These are phyloP conservation scores for Lates calcarifer DNA, from an alignment of 2,113 vertebrate genomes.

Conservation along the genomic window DNA sequence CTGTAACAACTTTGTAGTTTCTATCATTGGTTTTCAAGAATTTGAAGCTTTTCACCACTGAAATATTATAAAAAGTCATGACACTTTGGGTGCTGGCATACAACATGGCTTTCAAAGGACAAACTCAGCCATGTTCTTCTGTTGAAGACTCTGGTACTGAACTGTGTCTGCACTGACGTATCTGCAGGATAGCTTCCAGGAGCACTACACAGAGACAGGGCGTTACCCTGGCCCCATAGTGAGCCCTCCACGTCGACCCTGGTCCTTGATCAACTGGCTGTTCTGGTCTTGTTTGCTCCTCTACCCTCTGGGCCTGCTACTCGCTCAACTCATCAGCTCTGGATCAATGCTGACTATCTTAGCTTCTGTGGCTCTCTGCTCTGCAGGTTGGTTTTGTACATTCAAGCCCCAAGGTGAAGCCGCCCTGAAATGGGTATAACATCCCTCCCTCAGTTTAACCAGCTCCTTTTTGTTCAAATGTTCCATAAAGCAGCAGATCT, in stretches of 20 bases:
- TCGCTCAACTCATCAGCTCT: constrained; percentile 86
- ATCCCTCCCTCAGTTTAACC: constrained; percentile 51
- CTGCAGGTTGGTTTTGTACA: constrained; percentile 88
- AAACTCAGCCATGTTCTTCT: background rate
- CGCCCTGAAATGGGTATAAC: background rate
- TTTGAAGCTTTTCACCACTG: too few relatives aligned
- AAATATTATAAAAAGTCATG: background rate
- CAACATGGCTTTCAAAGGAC: background rate
- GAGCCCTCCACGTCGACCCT: constrained; percentile 84
- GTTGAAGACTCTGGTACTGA: background rate
- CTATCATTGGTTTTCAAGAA: too few relatives aligned
- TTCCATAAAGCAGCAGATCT: constrained; percentile 69
- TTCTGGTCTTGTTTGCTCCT: constrained; percentile 92
- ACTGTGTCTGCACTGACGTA: constrained; percentile 12
- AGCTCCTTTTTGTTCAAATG: constrained; percentile 62
- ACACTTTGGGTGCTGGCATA: background rate
- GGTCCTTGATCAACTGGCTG: constrained; percentile 93
- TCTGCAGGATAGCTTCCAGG: constrained; percentile 92
- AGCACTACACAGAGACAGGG: constrained; percentile 89
- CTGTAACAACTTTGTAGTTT: too few relatives aligned
- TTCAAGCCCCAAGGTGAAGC: background rate
- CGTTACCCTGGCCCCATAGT: constrained; percentile 86
- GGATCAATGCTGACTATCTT: constrained; percentile 89
- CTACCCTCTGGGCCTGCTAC: constrained; percentile 88
- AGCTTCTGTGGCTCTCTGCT: constrained; percentile 85